Conservation (phyloP, 1,140 invertebrate species). For the Drosophila lini region DNA sequence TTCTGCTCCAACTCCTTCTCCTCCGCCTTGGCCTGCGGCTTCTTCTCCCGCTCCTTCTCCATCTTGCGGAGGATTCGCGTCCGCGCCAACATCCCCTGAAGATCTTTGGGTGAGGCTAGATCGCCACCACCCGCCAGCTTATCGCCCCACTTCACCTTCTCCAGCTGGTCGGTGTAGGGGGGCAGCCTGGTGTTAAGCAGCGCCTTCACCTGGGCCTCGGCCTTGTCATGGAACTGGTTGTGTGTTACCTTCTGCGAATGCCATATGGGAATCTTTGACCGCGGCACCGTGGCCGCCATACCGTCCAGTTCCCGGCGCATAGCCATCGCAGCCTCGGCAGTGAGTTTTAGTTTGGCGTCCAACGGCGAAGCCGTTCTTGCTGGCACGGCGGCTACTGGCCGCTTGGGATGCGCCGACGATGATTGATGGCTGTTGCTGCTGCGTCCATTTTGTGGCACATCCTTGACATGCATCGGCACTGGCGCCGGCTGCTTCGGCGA, state of each 20-base stretch:
- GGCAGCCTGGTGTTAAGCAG: conserved; percentile 13
- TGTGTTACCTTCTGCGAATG: conserved; percentile 26
- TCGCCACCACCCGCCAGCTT: neutral
- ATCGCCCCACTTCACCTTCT: conserved; percentile 15
- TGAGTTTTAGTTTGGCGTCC: neutral
- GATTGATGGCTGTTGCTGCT: neutral
- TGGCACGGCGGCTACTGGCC: neutral
- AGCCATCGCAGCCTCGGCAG: neutral
- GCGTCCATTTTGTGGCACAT: neutral
- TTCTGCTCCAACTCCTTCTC: neutral
- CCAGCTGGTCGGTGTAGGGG: neutral
- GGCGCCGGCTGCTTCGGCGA: neutral
- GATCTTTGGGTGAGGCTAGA: neutral
- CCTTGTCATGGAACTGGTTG: neutral
- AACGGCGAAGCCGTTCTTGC: neutral
- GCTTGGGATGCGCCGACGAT: neutral
- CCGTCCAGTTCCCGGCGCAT: conserved; percentile 49
- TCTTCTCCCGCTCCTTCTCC: neutral
- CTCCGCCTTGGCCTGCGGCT: neutral
- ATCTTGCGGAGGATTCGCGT: neutral
- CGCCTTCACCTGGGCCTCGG: conserved; percentile 3
- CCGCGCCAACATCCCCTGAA: neutral
- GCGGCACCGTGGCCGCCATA: conserved; percentile 39
- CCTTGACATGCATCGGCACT: neutral
- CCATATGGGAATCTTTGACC: conserved; percentile 8